Base-by-base conservation (phyloP, 2,113 vertebrate genomes). In the Trematomus loennbergii region DNA sequence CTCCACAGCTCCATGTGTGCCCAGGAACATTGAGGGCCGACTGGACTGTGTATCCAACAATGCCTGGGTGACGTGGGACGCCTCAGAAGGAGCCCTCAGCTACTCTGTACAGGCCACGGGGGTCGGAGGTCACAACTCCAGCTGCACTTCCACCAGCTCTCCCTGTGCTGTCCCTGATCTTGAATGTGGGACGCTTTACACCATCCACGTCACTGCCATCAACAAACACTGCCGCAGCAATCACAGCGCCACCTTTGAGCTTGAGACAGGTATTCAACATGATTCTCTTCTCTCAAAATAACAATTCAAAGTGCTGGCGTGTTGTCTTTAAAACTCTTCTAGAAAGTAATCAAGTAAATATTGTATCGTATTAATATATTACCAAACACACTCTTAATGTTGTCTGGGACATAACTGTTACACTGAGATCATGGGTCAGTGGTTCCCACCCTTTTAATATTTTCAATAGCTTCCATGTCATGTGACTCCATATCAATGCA, bases 31-130 rank as follows among this genome's bases (percentile, higher is more conserved):
- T 11, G 22, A 16, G 0, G 92, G 86, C 40, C 67, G 12, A 20
- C 91, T 95, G 61, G 94, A 95, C 81, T 96, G 96, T 9, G 63
- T 94, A 9, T 86, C 93, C 4, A 94, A 95, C 82, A 65, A 78
- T 0, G 94, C 87, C 50, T 95, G 89, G 88, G 87, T 95, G 60
- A 63, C 33, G 0, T 96, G 94, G 94, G 78, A 91, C 1, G 0
- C 16, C 2, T 75, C 92, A 69, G 48, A 83, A 29, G 25, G 85
- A 86, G 84, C 90, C 55, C 49, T 29, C 22, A 73, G 79, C 73
- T 96, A 96, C 85, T 72, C 1, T 2, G 94, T 91, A 0, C 13
- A 68, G 17, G 95, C 93, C 3, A 12, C 64, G 12, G 88, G 69
- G 0, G 29, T 3, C 9, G 50, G 62, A 7, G 92, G 87, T 7